A percentile compares a stretch with the other conserved stretches of the same genome.
phyloP scores from a whole-genome alignment of 2,113 vertebrate species.

The zebrafish (Danio rerio) region GRCz12tu NC_133181.1:34092001-34092500 shows the following conservation, averaged over 20 bases:
- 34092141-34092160: slow-evolving; percentile 78
- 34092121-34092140: slow-evolving; percentile 82
- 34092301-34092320: slow-evolving; percentile 72
- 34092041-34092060: slow-evolving; percentile 91
- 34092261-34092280: slow-evolving; percentile 80
- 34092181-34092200: slow-evolving; percentile 68
- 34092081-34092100: slow-evolving; percentile 96
- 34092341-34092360: slow-evolving; percentile 55
- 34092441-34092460: slow-evolving; percentile 39
- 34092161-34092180: slow-evolving; percentile 66
- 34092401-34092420: slow-evolving; percentile 67
- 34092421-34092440: slow-evolving; percentile 70
- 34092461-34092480: background rate
- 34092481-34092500: background rate
- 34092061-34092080: slow-evolving; percentile 90
- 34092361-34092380: slow-evolving; percentile 48
- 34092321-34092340: slow-evolving; percentile 53
- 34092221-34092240: slow-evolving; percentile 69
- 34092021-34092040: background rate
- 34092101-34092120: slow-evolving; percentile 86
- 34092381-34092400: slow-evolving; percentile 4
- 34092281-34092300: slow-evolving; percentile 83
- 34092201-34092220: slow-evolving; percentile 71
- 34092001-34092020: slow-evolving; percentile 26
- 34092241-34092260: slow-evolving; percentile 70